A percentile compares a stretch with the other conserved stretches of the same genome.
Conservation (phyloP, 2,888 invertebrate species). For the Blastobasis lacticolella region DNA sequence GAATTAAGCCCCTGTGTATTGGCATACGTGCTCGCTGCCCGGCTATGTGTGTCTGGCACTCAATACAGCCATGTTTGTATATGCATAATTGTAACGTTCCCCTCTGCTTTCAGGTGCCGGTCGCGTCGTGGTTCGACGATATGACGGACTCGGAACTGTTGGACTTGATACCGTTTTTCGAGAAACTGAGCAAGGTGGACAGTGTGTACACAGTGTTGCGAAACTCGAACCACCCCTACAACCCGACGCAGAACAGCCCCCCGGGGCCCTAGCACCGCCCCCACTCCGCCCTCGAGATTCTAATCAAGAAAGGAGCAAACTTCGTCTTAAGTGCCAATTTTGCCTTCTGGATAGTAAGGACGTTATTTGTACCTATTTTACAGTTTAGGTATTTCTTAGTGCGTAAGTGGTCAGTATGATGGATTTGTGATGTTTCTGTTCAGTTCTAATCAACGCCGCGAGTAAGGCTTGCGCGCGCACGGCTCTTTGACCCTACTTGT, state of each 20-base stretch:
- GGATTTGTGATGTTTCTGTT: conserved; percentile 42
- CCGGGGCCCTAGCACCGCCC: conserved; percentile 56
- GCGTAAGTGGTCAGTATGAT: conserved; percentile 64
- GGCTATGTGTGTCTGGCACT: too few relatives aligned
- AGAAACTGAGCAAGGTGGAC: conserved; percentile 96
- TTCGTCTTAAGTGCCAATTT: conserved; percentile 73
- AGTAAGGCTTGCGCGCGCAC: conserved; percentile 41
- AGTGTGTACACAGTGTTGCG: conserved; percentile 96
- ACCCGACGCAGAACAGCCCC: conserved; percentile 63
- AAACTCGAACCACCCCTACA: conserved; percentile 92
- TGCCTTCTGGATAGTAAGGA: conserved; percentile 74
- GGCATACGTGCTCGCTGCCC: too few relatives aligned
- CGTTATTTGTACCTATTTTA: conserved; percentile 70
- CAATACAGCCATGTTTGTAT: too few relatives aligned
- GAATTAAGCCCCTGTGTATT: too few relatives aligned
- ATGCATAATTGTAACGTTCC: too few relatives aligned
- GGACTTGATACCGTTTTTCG: conserved; percentile 98
- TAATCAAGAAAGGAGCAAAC: conserved; percentile 51
- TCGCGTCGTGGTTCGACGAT: conserved; percentile 99
- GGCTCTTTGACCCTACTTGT: conserved; percentile 12
- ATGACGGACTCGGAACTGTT: conserved; percentile 97
- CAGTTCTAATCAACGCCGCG: conserved; percentile 21
- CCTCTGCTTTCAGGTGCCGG: conserved; percentile 85
- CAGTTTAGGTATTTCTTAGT: conserved; percentile 68
- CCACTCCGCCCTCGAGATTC: conserved; percentile 30